A percentile compares a stretch with the other conserved stretches of the same genome.
Conservation (phyloP, 1,140 invertebrate genomes). For the Temnothorax longispinosus region DNA sequence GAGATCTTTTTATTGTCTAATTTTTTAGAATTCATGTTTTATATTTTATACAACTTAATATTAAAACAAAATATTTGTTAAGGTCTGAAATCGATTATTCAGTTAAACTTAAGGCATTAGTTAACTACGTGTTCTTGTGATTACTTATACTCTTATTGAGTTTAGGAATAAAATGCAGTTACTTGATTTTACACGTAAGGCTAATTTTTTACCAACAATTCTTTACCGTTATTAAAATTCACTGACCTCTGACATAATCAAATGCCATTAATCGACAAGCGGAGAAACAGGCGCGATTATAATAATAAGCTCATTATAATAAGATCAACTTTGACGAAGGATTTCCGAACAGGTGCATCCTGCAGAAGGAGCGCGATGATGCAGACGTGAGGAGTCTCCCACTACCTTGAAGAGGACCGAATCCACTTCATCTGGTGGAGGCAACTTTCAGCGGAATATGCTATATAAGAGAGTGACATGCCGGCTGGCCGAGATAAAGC, state of each 20-base stretch:
- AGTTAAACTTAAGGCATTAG: neutral
- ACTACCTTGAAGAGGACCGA: constrained; percentile 57
- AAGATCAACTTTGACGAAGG: neutral
- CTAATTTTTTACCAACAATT: neutral
- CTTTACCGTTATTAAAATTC: neutral
- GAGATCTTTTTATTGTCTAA: neutral
- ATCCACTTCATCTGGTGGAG: constrained; percentile 76
- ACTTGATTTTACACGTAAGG: neutral
- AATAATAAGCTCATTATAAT: neutral
- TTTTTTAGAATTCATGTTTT: neutral
- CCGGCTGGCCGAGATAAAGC: constrained; percentile 83
- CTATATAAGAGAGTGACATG: constrained; percentile 85
- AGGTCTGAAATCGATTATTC: neutral
- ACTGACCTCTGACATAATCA: neutral
- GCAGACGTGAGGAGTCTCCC: constrained; percentile 41
- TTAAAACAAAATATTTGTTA: neutral
- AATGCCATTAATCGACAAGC: neutral
- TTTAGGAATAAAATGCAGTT: neutral
- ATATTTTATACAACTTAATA: neutral
- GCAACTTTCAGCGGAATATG: constrained; percentile 83
- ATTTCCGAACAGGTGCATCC: constrained; percentile 27
- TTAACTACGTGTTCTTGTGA: neutral
- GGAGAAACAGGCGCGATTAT: neutral
- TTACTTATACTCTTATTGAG: neutral
- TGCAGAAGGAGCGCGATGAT: constrained; percentile 8